Conservation (phyloP, 2,888 invertebrate species). For the Ypsolopha scabrella region DNA sequence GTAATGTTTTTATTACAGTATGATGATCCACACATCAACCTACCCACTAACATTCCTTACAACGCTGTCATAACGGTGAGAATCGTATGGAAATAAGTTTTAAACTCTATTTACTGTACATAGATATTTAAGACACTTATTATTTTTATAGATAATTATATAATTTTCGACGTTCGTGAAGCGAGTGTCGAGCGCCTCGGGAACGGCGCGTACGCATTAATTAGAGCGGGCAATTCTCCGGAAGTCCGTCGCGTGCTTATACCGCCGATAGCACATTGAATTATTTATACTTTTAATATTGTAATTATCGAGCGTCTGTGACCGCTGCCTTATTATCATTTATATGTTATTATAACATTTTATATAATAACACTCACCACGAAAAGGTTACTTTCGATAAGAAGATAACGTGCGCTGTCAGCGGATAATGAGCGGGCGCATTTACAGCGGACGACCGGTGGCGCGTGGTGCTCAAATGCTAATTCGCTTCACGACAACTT, state of each 20-base stretch:
- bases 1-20: no score
- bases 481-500: slow-evolving; percentile 35
- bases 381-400: slow-evolving; percentile 58
- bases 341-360: slow-evolving; percentile 61
- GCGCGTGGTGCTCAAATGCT: slow-evolving; percentile 25
- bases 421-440: slow-evolving; percentile 33
- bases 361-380: slow-evolving; percentile 55
- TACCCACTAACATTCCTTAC: no score
- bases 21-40: no score
- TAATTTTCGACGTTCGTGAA: slow-evolving; percentile 46
- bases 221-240: slow-evolving; percentile 43
- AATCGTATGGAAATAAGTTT: no score
- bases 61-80: no score
- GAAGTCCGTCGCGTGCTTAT: slow-evolving; percentile 64
- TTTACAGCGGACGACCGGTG: slow-evolving; percentile 2
- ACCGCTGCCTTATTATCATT: slow-evolving; percentile 59
- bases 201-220: slow-evolving; percentile 41
- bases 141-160: slow-evolving; percentile 30
- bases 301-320: slow-evolving; percentile 60
- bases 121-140: no score
- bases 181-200: slow-evolving; percentile 22
- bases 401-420: slow-evolving; percentile 49
- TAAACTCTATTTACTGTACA: no score
- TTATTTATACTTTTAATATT: slow-evolving; percentile 68
- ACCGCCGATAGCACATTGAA: slow-evolving; percentile 61